Conservation (phyloP, 2,113 vertebrate species). For the Plotosus lineatus region DNA sequence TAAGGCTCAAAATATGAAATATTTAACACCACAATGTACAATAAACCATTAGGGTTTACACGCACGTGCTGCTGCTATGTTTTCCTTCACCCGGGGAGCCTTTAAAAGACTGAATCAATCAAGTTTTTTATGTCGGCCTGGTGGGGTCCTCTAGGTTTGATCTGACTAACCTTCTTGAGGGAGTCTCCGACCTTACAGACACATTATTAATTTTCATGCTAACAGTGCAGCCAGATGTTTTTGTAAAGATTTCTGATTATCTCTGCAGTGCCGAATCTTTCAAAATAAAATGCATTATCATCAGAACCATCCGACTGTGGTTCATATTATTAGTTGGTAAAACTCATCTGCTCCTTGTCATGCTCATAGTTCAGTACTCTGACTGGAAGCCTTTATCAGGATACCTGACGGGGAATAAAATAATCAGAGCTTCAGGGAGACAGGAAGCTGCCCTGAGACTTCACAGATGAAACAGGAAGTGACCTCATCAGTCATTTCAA, state of each 20-base stretch:
- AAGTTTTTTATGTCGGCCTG: not conserved
- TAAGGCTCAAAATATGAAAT: constrained; percentile 32
- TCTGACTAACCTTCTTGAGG: not conserved
- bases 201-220: not conserved
- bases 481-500: too few species aligned
- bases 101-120: too few species aligned
- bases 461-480: too few species aligned
- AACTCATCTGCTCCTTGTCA: too few species aligned
- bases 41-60: constrained; percentile 35
- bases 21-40: constrained; percentile 41
- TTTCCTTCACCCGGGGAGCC: not conserved
- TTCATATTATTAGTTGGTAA: not conserved
- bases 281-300: not conserved
- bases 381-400: too few species aligned
- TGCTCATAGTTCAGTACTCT: not conserved
- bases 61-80: not conserved
- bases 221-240: not conserved
- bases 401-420: too few species aligned
- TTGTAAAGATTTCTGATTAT: not conserved
- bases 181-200: not conserved
- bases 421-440: too few species aligned
- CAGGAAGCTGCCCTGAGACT: too few species aligned
- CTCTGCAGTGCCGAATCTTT: not conserved
- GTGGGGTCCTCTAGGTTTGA: not conserved
- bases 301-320: not conserved